phyloP scores from a whole-genome alignment of 2,113 vertebrate species.

The Copsychus sechellarum region DNA sequence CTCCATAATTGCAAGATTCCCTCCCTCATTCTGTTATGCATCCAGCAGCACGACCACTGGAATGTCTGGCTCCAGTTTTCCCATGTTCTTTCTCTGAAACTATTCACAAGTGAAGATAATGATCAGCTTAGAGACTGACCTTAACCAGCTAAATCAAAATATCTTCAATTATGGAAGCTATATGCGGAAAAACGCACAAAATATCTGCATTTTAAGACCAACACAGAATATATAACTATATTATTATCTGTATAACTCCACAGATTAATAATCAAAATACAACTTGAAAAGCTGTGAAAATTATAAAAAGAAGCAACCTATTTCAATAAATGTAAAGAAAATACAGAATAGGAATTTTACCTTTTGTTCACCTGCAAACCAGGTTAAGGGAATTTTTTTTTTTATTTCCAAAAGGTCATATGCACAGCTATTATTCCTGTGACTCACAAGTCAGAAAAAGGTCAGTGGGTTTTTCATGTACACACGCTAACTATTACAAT shows the following conservation, averaged over 20 bases:
- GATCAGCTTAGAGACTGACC: neutral
- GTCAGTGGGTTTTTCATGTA: constrained; percentile 24
- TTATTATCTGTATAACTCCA: neutral
- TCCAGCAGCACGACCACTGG: neutral
- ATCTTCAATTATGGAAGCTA: neutral
- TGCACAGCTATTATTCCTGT: constrained; percentile 17
- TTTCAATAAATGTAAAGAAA: neutral
- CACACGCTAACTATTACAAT: neutral
- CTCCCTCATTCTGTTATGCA: neutral
- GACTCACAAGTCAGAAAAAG: constrained; percentile 54
- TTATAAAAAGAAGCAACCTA: neutral
- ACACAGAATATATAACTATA: neutral
- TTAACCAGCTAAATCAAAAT: neutral
- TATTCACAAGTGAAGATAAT: neutral
- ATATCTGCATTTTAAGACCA: neutral
- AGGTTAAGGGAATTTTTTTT: neutral
- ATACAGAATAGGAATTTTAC: neutral
- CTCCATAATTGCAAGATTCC: neutral
- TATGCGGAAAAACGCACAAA: neutral
- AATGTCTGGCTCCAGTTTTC: neutral
- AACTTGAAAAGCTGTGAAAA: neutral
- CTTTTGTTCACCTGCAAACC: constrained; percentile 3
- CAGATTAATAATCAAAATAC: neutral
- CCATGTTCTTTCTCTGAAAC: neutral
- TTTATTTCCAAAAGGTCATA: neutral